These are phyloP conservation scores for Bombus haemorrhoidalis DNA, from an alignment of 1,140 invertebrate species.

Conservation along the genomic window DNA sequence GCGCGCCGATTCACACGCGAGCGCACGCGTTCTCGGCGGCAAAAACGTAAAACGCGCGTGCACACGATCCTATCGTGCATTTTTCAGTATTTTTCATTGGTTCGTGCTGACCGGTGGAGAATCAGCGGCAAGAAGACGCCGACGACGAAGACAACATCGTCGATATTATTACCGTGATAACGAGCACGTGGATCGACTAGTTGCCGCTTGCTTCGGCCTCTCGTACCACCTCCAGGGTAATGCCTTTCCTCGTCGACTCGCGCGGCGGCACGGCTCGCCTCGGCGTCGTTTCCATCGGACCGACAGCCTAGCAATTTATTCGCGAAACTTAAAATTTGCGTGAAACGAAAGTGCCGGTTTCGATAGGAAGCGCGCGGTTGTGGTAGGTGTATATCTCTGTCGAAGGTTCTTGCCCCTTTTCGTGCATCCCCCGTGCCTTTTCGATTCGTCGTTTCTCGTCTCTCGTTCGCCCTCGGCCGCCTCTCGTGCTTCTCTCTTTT, in stretches of 20 bases:
- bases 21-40: slow-evolving; percentile 15
- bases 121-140: no score
- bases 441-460: background rate
- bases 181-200: slow-evolving; percentile 50
- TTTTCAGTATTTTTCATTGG: background rate
- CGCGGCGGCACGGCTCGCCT: background rate
- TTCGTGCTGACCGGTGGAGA: no score
- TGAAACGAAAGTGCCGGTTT: slow-evolving; percentile 64
- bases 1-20: slow-evolving; percentile 5
- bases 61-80: slow-evolving; percentile 30
- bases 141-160: background rate
- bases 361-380: background rate
- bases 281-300: slow-evolving; percentile 4
- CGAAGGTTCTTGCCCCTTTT: slow-evolving; percentile 5
- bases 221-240: background rate
- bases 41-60: background rate
- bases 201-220: background rate
- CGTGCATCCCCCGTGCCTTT: background rate
- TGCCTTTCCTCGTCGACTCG: background rate
- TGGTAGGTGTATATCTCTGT: background rate
- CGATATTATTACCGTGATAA: slow-evolving; percentile 49
- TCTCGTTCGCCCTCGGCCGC: background rate
- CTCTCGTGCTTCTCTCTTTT: background rate
- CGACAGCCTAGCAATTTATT: slow-evolving; percentile 68
- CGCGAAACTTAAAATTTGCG: slow-evolving; percentile 72